Conservation (phyloP, 2,113 vertebrate genomes). For the Xiphophorus hellerii region DNA sequence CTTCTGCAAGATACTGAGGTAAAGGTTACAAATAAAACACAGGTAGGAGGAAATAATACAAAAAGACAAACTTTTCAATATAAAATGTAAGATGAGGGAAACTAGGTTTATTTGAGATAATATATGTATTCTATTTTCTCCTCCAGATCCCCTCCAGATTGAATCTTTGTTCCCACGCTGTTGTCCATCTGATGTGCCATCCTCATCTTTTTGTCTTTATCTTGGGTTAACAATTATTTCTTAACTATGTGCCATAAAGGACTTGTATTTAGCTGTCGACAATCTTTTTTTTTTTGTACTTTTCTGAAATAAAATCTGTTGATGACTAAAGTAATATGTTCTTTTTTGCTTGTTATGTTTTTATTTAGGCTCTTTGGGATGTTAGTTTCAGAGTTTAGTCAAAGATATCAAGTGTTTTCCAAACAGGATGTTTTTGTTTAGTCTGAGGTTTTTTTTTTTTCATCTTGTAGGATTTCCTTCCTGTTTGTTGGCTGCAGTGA, state of each 20-base stretch:
- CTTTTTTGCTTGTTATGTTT: not conserved
- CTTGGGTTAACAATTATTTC: conserved; percentile 24
- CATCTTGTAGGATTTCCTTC: conserved; percentile 2
- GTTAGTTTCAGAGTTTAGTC: not conserved
- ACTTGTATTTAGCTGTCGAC: conserved; percentile 37
- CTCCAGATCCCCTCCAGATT: conserved; percentile 29
- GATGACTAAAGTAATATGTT: not conserved
- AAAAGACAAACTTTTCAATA: not conserved
- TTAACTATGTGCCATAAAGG: conserved; percentile 43
- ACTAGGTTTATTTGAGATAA: too few relatives aligned
- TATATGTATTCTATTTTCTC: too few relatives aligned
- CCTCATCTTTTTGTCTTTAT: conserved; percentile 16
- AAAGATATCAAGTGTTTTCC: not conserved
- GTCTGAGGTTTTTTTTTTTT: not conserved
- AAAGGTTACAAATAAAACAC: not conserved
- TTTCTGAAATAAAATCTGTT: conserved; percentile 71
- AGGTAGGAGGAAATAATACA: not conserved
- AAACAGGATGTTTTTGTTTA: too few relatives aligned
- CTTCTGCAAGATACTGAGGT: too few relatives aligned
- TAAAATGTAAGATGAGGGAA: not conserved
- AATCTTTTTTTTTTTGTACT: conserved; percentile 50
- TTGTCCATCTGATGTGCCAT: not conserved
- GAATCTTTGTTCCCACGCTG: not conserved
- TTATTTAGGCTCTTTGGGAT: not conserved
- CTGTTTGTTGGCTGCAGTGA: conserved; percentile 20